A percentile compares a stretch with the other conserved stretches of the same genome.
Conservation (phyloP, 37 sponge, comb jelly and placozoan species). For the Corticium candelabrum region DNA sequence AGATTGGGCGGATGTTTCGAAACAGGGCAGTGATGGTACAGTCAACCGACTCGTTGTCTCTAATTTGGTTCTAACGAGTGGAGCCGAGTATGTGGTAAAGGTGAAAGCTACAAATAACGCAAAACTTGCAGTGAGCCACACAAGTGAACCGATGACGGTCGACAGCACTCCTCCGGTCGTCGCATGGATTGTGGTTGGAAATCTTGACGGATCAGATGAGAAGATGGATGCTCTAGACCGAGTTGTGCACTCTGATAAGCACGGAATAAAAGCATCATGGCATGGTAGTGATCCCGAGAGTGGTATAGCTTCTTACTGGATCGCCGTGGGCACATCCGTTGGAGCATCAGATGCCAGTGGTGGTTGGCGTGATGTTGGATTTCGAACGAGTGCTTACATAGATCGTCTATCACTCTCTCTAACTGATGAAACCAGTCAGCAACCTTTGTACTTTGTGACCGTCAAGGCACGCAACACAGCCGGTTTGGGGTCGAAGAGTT, state of each 20-base stretch:
- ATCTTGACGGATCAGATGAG: neutral
- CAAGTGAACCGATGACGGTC: neutral
- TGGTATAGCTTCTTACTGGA: neutral
- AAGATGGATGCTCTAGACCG: neutral
- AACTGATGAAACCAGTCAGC: neutral
- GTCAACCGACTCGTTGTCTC: neutral
- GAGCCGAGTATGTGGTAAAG: neutral
- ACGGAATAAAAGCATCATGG: neutral
- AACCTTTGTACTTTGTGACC: constrained; percentile 24
- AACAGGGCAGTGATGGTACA: neutral
- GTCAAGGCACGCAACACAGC: constrained; percentile 39
- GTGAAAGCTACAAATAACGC: neutral
- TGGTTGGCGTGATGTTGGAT: neutral
- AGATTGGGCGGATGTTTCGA: neutral
- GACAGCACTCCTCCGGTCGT: neutral
- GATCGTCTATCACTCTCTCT: neutral
- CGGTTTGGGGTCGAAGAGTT: constrained; percentile 17
- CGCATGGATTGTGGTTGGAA: neutral
- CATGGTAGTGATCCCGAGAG: neutral
- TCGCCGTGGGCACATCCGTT: neutral
- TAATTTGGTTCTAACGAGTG: neutral
- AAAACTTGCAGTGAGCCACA: neutral
- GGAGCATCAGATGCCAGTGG: neutral
- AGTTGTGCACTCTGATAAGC: neutral
- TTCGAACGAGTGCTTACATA: neutral